Conservation (phyloP, 2,113 vertebrate species). For the Tetrax tetrax region DNA sequence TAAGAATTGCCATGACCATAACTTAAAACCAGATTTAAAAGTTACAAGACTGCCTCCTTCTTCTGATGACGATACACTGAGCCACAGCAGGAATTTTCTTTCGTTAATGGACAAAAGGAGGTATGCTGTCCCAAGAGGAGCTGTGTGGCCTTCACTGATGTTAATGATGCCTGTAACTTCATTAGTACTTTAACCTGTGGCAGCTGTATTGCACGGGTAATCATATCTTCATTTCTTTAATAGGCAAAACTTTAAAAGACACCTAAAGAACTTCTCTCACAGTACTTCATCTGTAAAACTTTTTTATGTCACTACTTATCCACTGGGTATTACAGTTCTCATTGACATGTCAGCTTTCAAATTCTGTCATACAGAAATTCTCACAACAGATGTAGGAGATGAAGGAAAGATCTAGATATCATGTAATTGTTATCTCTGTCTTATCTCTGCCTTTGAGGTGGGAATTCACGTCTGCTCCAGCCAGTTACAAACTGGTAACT, state of each 20-base stretch:
- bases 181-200: background rate
- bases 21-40: constrained; percentile 36
- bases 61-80: background rate
- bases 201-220: background rate
- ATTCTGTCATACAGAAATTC: background rate
- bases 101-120: background rate
- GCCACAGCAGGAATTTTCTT: background rate
- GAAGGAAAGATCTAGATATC: background rate
- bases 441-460: background rate
- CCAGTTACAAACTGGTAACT: background rate
- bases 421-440: background rate
- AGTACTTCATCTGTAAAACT: background rate
- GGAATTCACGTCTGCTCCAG: background rate
- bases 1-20: background rate
- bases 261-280: background rate
- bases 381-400: background rate
- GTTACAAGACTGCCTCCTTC: background rate
- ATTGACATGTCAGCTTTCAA: background rate
- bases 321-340: background rate
- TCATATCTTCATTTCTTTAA: background rate
- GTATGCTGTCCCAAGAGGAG: background rate
- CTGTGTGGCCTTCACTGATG: background rate
- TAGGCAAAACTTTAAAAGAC: background rate
- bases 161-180: background rate
- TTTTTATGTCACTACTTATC: background rate